These are phyloP conservation scores for Enteromius trimaculatus DNA, from an alignment of 2,797 vertebrate genomes.

Conservation along the genomic window DNA sequence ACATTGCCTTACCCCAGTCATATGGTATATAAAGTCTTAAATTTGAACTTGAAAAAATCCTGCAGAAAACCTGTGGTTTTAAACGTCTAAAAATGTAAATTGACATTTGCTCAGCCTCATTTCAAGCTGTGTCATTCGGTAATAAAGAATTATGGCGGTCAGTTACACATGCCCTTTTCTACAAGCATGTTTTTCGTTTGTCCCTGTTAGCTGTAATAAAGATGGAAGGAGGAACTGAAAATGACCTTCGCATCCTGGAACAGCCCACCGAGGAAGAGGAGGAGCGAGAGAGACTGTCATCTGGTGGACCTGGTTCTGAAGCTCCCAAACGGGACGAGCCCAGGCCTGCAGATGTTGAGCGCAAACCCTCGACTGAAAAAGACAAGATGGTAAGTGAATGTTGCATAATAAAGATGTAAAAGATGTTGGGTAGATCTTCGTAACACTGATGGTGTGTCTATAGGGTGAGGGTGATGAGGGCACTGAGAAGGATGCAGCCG, in stretches of 20 bases:
- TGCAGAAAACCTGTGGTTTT: too few species aligned
- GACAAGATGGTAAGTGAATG: slow-evolving; percentile 74
- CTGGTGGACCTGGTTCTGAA: slow-evolving; percentile 68
- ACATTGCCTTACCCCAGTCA: too few species aligned
- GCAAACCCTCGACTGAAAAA: slow-evolving; percentile 78
- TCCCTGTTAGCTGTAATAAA: slow-evolving; percentile 86
- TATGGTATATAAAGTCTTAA: too few species aligned
- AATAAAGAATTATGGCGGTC: not conserved
- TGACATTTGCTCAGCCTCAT: not conserved
- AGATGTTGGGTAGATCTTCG: not conserved
- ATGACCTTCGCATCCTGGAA: slow-evolving; percentile 89
- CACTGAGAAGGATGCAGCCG: slow-evolving; percentile 68
- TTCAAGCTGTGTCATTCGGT: not conserved
- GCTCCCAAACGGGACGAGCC: slow-evolving; percentile 81
- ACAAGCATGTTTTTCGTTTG: not conserved
- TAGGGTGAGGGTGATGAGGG: slow-evolving; percentile 75
- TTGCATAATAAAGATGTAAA: not conserved
- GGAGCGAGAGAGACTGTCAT: slow-evolving; percentile 74
- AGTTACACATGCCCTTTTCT: not conserved
- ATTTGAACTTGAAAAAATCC: too few species aligned
- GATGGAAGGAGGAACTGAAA: slow-evolving; percentile 92
- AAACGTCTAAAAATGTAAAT: not conserved
- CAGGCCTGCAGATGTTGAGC: slow-evolving; percentile 69
- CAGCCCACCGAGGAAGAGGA: slow-evolving; percentile 87
- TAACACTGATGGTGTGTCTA: not conserved